Evolutionary conservation across 2,888 invertebrate species (phyloP).

Genomic region (Sarcophaga variegata): DNA sequence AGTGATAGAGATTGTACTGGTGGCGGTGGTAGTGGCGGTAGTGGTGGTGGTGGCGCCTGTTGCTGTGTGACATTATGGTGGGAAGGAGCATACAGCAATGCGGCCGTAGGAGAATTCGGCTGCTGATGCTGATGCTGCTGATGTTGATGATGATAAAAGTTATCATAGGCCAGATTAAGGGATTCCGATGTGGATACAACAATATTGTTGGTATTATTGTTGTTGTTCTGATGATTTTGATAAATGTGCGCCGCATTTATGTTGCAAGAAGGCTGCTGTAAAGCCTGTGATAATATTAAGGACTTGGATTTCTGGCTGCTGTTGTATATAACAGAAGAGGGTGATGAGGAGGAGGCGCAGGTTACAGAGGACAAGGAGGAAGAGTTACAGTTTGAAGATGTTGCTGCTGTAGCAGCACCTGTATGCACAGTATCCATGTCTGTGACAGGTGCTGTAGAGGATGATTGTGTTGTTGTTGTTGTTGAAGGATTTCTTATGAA

Average conservation of each 20-base stretch:
- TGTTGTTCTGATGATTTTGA: conserved; percentile 37
- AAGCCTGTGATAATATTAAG: conserved; percentile 57
- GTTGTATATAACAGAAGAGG: not conserved
- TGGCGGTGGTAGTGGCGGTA: conserved; percentile 17
- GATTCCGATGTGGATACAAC: conserved; percentile 65
- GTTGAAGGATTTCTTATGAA: conserved; percentile 37
- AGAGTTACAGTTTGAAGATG: conserved; percentile 2
- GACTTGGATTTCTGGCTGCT: conserved; percentile 23
- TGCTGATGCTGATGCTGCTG: conserved; percentile 27
- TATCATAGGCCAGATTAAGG: conserved; percentile 55
- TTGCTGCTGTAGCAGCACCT: conserved; percentile 71
- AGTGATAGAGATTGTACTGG: not conserved
- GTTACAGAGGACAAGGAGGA: not conserved
- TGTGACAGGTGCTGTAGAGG: conserved; percentile 75
- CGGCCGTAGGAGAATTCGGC: not conserved
- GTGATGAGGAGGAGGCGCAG: conserved; percentile 27
- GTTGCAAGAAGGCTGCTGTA: conserved; percentile 52
- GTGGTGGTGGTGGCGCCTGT: not conserved
- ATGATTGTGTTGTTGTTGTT: not conserved
- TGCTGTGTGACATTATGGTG: conserved; percentile 1
- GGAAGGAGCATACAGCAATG: conserved; percentile 9
- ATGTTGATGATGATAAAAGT: conserved; percentile 52
- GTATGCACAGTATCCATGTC: conserved; percentile 79
- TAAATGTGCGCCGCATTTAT: conserved; percentile 37
- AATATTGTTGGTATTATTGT: conserved; percentile 49